phyloP scores from a whole-genome alignment of 53 echinoderm and acorn worm species.

The Holothuria leucospilota region DNA sequence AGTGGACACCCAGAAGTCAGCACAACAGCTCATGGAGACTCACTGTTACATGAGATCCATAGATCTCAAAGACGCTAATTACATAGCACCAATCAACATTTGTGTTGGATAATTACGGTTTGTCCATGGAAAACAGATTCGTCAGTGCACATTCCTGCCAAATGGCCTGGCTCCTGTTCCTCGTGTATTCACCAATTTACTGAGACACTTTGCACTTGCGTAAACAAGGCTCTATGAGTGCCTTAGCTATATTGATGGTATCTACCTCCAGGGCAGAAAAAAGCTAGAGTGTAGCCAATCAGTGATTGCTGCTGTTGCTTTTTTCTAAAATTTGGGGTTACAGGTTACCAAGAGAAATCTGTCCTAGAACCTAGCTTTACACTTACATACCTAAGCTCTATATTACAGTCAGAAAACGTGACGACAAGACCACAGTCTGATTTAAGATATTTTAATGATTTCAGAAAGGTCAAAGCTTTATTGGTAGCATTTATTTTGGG shows the following conservation, averaged over 20 bases:
- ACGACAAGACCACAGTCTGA: background rate
- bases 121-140: background rate
- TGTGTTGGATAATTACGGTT: conserved; percentile 7
- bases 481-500: background rate
- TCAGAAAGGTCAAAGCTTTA: background rate
- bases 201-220: conserved; percentile 48
- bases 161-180: conserved; percentile 49
- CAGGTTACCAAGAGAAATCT: conserved; percentile 7
- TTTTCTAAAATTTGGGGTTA: background rate
- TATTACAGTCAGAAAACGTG: conserved; percentile 19
- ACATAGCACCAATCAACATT: background rate
- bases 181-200: conserved; percentile 59
- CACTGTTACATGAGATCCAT: conserved; percentile 24
- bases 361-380: conserved; percentile 4
- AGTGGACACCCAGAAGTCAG: conserved; percentile 50
- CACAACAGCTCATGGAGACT: conserved; percentile 14
- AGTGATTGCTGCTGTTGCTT: background rate
- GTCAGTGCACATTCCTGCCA: conserved; percentile 32
- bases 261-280: background rate
- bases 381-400: conserved; percentile 1
- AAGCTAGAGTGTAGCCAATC: conserved; percentile 9
- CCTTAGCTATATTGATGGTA: conserved; percentile 24
- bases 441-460: background rate
- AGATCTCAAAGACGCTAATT: conserved; percentile 13
- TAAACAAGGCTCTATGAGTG: background rate